phyloP scores from a whole-genome alignment of 2,797 vertebrate species.

The Melanotaenia trifasciata region DNA sequence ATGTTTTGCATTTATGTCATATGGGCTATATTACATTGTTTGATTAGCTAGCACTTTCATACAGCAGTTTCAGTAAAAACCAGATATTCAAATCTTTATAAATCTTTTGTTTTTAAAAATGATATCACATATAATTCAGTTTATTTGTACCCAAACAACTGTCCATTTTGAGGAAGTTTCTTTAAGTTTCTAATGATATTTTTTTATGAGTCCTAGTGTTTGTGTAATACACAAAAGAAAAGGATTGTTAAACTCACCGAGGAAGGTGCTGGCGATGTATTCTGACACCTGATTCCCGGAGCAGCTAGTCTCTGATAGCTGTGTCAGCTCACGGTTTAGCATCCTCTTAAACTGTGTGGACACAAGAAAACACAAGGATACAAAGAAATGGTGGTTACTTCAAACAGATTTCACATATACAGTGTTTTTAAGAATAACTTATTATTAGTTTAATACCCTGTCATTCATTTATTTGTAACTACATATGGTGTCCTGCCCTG shows the following conservation, averaged over 20 bases:
- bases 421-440: neutral
- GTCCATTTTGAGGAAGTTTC: neutral
- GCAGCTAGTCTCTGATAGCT: constrained; percentile 93
- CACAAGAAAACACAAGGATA: constrained; percentile 14
- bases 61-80: neutral
- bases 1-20: neutral
- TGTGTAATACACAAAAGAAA: too few species aligned
- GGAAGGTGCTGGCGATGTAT: constrained; percentile 92
- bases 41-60: neutral
- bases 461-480: neutral
- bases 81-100: neutral
- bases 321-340: constrained; percentile 92
- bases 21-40: neutral
- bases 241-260: constrained; percentile 83
- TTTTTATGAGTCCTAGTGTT: neutral
- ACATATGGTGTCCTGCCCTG: too few species aligned
- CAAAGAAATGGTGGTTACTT: constrained; percentile 1
- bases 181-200: neutral
- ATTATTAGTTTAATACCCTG: neutral
- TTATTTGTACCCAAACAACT: neutral
- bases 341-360: constrained; percentile 94
- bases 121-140: neutral
- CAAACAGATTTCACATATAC: neutral
- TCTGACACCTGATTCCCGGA: constrained; percentile 96
- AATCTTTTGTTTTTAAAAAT: neutral